Evolutionary conservation across 1,140 invertebrate genomes (phyloP), one percentile per base, ranked within the genome.

Genomic region (Hestina assimilis): DNA sequence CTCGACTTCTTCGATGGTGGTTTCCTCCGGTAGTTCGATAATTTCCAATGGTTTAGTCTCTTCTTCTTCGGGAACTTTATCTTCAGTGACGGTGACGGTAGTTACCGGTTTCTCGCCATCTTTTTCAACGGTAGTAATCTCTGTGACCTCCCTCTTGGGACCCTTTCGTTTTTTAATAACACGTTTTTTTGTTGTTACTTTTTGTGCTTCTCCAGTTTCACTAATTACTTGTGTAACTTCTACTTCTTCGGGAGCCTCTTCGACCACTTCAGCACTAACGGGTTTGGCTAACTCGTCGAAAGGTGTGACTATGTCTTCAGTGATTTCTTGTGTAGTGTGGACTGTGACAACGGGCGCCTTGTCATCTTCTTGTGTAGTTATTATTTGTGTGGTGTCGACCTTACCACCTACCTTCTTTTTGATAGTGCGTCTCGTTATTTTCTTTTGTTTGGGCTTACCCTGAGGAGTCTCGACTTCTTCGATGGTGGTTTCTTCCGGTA

Each of bases 401-500:
- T 68, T 74, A 48, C 8, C 75, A 67, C 65, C 79, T 72, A 52
- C 72, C 70, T 70, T 84, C 65, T 69, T 59, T 87, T 63, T 47
- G 35, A 83, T 69, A 5, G 75, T 63, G 2, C 75, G 74, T 26
- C 9, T 26, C 9, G 24, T 26, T 5, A 26, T 26, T 26, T 26
- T 26, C 24, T 26, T 26, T 26, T 26, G 24, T 26, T 26, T 26
- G 1, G 2, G 9, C 24, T 26, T 26, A 26, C 24, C 24, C 6
- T 26, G 6, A 9, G 24, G 24, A 8, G 24, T 8, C 9, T 26
- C 9, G 0, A 24, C 33, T 46, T 42, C 58, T 69, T 64, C 59
- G 68, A 72, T 70, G 91, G 91, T 15, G 69, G 75, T 48, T 84
- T 86, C 83, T 67, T 84, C 75, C 2, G 48, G 48, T 11, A 40